Evolutionary conservation across 2,888 invertebrate genomes (phyloP).

Genomic region (Drosophila prolongata): DNA sequence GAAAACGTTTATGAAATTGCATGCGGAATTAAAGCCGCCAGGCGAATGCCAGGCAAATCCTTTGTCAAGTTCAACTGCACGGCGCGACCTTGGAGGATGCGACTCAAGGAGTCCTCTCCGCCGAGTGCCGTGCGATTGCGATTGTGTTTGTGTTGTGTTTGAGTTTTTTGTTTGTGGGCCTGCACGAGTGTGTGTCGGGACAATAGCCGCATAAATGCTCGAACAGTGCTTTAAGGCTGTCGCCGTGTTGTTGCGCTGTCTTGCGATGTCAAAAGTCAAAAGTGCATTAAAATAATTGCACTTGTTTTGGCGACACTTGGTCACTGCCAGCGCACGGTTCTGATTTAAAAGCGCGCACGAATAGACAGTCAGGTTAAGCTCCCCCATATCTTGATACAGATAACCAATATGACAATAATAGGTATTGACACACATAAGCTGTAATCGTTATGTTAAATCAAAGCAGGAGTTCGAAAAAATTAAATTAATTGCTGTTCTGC

Average conservation of each 20-base stretch:
- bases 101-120: slow-evolving; percentile 39
- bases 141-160: neutral
- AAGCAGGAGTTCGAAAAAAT: too few species aligned
- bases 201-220: slow-evolving; percentile 73
- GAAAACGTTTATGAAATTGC: slow-evolving; percentile 48
- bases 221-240: slow-evolving; percentile 61
- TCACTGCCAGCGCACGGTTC: slow-evolving; percentile 40
- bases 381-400: neutral
- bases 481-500: neutral
- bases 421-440: too few species aligned
- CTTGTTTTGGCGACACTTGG: slow-evolving; percentile 67
- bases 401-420: too few species aligned
- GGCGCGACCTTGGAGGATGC: slow-evolving; percentile 55
- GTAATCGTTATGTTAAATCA: too few species aligned
- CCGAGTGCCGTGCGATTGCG: slow-evolving; percentile 32
- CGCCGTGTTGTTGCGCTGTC: slow-evolving; percentile 26
- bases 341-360: slow-evolving; percentile 43
- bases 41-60: slow-evolving; percentile 26
- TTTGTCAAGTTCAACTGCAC: slow-evolving; percentile 66
- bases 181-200: slow-evolving; percentile 45
- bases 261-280: slow-evolving; percentile 74
- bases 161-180: neutral
- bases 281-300: slow-evolving; percentile 84
- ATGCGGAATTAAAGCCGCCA: slow-evolving; percentile 47
- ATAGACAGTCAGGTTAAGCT: neutral